Percentiles rank a stretch among this genome's conserved stretches.
These are phyloP conservation scores for Fregetta grallaria DNA, from an alignment of 2,113 vertebrate genomes.

Conservation along the genomic window DNA sequence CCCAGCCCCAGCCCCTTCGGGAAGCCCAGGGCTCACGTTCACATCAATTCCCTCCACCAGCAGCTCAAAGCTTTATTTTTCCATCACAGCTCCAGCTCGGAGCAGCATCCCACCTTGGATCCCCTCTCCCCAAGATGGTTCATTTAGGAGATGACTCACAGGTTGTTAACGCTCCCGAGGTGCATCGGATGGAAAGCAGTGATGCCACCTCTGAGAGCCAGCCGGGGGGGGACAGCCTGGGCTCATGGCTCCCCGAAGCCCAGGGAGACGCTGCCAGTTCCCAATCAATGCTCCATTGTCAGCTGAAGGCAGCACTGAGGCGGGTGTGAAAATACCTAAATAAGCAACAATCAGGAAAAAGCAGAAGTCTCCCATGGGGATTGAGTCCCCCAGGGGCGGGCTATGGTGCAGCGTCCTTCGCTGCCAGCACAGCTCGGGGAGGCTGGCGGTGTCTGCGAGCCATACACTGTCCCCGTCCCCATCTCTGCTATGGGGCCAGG, in stretches of 20 bases:
- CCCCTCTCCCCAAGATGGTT: neutral
- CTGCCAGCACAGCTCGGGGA: neutral
- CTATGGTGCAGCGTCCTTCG: fast-evolving
- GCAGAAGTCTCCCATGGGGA: neutral
- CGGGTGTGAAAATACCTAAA: neutral
- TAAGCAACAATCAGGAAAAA: neutral
- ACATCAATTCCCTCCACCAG: neutral
- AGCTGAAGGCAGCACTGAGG: neutral
- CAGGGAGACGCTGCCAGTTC: neutral
- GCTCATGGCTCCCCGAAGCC: neutral
- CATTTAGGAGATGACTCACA: constrained; percentile 32
- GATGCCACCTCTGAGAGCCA: neutral
- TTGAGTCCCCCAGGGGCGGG: neutral
- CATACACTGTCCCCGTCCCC: fast-evolving
- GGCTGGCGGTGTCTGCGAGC: neutral
- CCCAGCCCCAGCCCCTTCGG: fast-evolving
- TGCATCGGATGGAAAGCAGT: neutral
- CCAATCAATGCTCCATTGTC: neutral
- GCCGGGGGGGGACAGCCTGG: neutral
- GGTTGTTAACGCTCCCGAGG: neutral
- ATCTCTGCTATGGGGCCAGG: neutral
- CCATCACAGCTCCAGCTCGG: neutral
- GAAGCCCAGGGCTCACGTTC: neutral
- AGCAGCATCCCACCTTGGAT: neutral
- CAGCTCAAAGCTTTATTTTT: neutral